Base-by-base conservation (phyloP, 1,140 invertebrate species). In the Chionoecetes opilio region DNA sequence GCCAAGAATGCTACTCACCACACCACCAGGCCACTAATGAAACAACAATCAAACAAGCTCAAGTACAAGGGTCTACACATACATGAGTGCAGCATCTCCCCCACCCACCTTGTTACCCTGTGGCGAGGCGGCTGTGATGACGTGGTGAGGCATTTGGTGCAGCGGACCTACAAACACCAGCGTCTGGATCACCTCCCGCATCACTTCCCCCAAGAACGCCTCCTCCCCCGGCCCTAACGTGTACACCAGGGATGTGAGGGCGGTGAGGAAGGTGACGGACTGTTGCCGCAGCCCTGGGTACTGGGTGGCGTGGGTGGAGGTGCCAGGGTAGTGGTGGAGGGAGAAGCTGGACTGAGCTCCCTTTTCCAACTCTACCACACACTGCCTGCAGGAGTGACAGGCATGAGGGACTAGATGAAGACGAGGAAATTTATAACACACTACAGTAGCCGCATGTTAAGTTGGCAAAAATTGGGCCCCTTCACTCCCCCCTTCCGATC, bases 71-170 rank as follows among this genome's bases (percentile, higher is more conserved):
- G 21, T 9, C 46, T 14, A 53, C 11, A 53, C 2, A 3, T 53
- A 53, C 9, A 53, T 53, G 11, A 17, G 46, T 53, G 8, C 46
- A 2, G 8, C 37, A 63, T 26, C 34, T 75, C 41, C 41, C 3
- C 2, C 0, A 14, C 26, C 41, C 3, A 96, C 95, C 93, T 96
- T 90, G 63, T 96, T 96, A 8, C 95, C 95, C 26, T 94, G 90
- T 17, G 93, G n/a, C 1, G 95, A 96, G 17, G 85, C 84, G 17
- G 95, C 93, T 85, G 93, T 46, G 32, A 93, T 96, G 34, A 96
- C 93, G 53, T 96, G 95, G 29, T 90, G 37, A 46, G 84, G 93
- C 26, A 96, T 6, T 26, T 96, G 35, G 32, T 94, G 93, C 21
- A 94, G 41, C 11, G 93, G 93, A 21, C 93, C 93, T 21, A 94